These are phyloP conservation scores for Limnephilus auricula DNA, from an alignment of 2,888 invertebrate species.

Conservation along the genomic window DNA sequence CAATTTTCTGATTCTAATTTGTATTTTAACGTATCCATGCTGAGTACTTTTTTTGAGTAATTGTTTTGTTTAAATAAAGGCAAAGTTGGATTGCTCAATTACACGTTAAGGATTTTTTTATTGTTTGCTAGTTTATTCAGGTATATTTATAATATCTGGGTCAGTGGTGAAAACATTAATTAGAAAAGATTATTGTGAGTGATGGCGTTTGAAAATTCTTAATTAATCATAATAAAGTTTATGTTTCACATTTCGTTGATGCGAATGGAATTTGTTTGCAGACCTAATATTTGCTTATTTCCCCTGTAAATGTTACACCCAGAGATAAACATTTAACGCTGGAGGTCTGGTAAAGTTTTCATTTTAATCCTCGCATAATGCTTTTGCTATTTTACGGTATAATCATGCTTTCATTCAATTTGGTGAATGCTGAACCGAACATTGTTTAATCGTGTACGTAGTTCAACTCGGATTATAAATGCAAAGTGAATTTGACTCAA, in stretches of 20 bases:
- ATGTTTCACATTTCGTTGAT: neutral
- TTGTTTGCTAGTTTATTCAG: neutral
- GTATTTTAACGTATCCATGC: too few relatives aligned
- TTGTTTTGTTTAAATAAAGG: too few relatives aligned
- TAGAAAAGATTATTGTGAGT: neutral
- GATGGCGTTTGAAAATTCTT: neutral
- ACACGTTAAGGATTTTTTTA: neutral
- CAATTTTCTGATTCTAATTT: too few relatives aligned
- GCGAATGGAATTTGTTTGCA: neutral
- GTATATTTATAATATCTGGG: too few relatives aligned
- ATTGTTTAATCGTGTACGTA: neutral
- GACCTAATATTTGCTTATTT: neutral
- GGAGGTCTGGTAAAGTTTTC: neutral
- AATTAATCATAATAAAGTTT: neutral
- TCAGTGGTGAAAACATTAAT: too few relatives aligned
- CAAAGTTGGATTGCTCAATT: too few relatives aligned
- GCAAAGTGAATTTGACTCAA: neutral
- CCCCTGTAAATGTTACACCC: neutral
- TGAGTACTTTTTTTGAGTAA: too few relatives aligned
- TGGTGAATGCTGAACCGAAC: neutral
- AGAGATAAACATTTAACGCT: neutral
- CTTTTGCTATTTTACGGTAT: neutral
- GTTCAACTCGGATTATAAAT: neutral
- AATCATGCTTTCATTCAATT: neutral
- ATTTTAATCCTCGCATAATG: neutral